A percentile compares a stretch with the other conserved stretches of the same genome.
Evolutionary conservation across 1,140 invertebrate genomes (phyloP).

Genomic region (Campoletis sonorensis): DNA sequence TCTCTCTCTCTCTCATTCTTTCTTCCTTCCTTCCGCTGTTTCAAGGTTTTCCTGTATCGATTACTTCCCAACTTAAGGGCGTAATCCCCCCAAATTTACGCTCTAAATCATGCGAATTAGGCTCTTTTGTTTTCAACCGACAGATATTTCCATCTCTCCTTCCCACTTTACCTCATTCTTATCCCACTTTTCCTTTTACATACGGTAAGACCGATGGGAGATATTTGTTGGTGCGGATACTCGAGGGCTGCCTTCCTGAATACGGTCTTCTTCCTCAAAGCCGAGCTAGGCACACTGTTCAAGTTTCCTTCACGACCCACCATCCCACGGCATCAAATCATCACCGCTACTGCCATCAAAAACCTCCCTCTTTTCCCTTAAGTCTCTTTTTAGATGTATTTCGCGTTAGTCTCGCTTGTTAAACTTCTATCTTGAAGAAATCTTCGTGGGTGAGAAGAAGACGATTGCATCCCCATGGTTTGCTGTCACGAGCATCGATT

Average conservation of each 20-base stretch:
- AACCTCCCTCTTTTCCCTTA: neutral
- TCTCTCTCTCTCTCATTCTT: neutral
- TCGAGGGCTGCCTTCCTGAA: slow-evolving; percentile 33
- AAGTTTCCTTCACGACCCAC: neutral
- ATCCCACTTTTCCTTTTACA: slow-evolving; percentile 33
- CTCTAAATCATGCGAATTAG: neutral
- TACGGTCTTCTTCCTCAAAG: slow-evolving; percentile 35
- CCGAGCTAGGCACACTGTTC: neutral
- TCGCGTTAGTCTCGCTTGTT: slow-evolving; percentile 44
- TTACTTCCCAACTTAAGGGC: neutral
- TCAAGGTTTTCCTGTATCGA: neutral
- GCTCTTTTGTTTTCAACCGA: neutral
- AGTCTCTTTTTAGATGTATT: slow-evolving; percentile 6
- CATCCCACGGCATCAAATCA: neutral
- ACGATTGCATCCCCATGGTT: slow-evolving; percentile 19
- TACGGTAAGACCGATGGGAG: slow-evolving; percentile 43
- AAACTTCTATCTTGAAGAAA: slow-evolving; percentile 42
- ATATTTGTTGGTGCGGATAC: slow-evolving; percentile 44
- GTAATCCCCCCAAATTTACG: neutral
- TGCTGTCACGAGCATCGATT: neutral
- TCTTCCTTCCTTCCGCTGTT: no score
- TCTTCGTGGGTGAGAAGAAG: slow-evolving; percentile 17
- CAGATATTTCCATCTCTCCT: neutral
- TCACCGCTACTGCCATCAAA: neutral
- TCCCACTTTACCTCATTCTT: neutral